Conservation (phyloP, 2,888 invertebrate species). For the Drosophila pullipes region DNA sequence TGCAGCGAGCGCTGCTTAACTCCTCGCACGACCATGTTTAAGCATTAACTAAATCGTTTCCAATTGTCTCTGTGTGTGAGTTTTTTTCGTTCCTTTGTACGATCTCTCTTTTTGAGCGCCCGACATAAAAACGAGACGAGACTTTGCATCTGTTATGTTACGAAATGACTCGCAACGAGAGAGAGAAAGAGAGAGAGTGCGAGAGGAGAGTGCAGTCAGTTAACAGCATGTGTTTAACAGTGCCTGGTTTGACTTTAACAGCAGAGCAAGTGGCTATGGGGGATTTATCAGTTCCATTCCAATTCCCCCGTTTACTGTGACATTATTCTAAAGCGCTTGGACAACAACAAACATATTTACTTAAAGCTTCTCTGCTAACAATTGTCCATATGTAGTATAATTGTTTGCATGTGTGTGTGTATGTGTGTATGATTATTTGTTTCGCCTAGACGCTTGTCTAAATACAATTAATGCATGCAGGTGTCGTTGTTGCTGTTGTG, state of each 20-base stretch:
- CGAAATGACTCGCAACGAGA: neutral
- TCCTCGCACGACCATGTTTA: constrained; percentile 31
- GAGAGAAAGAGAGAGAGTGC: neutral
- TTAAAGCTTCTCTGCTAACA: constrained; percentile 37
- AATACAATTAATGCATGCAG: constrained; percentile 66
- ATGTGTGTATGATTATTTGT: constrained; percentile 37
- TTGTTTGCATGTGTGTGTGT: constrained; percentile 4
- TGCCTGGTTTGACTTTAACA: constrained; percentile 8
- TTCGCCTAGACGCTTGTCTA: constrained; percentile 57
- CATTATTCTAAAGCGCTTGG: constrained; percentile 43
- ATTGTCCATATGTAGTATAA: constrained; percentile 16
- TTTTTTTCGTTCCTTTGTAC: constrained; percentile 8
- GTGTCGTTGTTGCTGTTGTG: constrained; percentile 44
- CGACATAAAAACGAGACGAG: constrained; percentile 4
- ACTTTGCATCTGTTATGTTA: neutral
- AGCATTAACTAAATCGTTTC: constrained; percentile 51
- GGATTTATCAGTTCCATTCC: constrained; percentile 51
- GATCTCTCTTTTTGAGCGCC: constrained; percentile 43
- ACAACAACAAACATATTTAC: constrained; percentile 41
- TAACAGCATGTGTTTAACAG: constrained; percentile 19
- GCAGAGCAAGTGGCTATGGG: constrained; percentile 52
- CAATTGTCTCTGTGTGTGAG: constrained; percentile 12
- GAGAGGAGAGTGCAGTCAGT: neutral
- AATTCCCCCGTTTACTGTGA: constrained; percentile 38
- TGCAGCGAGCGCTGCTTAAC: constrained; percentile 18